These are phyloP conservation scores for Pandemis corylana DNA, from an alignment of 2,888 invertebrate genomes.

Conservation along the genomic window DNA sequence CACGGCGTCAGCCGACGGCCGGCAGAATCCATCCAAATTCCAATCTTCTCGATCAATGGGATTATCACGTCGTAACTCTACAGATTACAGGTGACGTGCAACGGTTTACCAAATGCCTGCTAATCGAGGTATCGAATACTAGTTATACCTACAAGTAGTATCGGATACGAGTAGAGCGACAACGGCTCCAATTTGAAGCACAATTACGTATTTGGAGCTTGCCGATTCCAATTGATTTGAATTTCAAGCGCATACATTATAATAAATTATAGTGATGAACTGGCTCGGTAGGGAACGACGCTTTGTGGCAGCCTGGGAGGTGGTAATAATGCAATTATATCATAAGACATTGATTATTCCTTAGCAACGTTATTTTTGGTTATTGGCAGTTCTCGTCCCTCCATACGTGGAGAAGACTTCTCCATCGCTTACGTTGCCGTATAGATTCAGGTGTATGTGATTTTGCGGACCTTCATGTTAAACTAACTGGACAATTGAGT, in stretches of 20 bases:
- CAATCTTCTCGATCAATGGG: slow-evolving; percentile 58
- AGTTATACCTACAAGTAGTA: not conserved
- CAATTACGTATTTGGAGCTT: slow-evolving; percentile 34
- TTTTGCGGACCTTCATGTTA: too few relatives aligned
- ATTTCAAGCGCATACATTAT: slow-evolving; percentile 35
- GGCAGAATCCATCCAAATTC: slow-evolving; percentile 53
- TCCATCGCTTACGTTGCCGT: too few relatives aligned
- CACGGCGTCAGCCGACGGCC: slow-evolving; percentile 51
- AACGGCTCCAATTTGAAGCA: slow-evolving; percentile 22
- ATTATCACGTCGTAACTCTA: slow-evolving; percentile 44
- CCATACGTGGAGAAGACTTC: too few relatives aligned
- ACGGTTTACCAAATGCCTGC: slow-evolving; percentile 27
- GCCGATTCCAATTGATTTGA: slow-evolving; percentile 35
- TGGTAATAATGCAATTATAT: not conserved
- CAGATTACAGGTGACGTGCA: slow-evolving; percentile 33
- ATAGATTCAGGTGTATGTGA: too few relatives aligned
- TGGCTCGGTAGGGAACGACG: not conserved
- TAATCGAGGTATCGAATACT: slow-evolving; percentile 32
- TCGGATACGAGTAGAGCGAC: slow-evolving; percentile 1
- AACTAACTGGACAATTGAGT: too few relatives aligned
- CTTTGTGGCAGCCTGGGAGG: not conserved
- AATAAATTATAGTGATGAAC: slow-evolving; percentile 38
- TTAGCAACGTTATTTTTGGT: not conserved
- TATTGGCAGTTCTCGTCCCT: not conserved
- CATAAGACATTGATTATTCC: not conserved